phyloP scores from a whole-genome alignment of 1,140 invertebrate species.

The Listronotus oregonensis region DNA sequence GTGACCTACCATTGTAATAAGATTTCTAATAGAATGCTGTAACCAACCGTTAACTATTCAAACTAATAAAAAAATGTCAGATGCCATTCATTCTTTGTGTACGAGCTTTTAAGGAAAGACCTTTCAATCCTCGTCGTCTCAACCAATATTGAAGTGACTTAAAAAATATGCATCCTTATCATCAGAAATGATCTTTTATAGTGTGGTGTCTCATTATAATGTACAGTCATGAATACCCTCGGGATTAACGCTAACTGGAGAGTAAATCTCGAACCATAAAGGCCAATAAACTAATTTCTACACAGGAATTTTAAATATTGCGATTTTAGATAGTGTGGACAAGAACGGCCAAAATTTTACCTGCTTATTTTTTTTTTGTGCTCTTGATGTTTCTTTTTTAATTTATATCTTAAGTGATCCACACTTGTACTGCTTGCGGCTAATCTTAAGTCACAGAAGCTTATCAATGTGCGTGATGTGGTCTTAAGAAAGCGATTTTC shows the following conservation, averaged over 20 bases:
- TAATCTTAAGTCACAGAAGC: no score
- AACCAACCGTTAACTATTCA: no score
- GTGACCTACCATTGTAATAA: no score
- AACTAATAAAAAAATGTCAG: not conserved
- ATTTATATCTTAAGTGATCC: no score
- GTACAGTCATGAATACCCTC: conserved; percentile 38
- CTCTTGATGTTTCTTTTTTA: no score
- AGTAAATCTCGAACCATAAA: conserved; percentile 32
- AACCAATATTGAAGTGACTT: conserved; percentile 25
- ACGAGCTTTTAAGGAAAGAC: conserved; percentile 4
- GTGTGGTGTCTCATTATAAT: conserved; percentile 36
- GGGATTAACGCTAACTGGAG: conserved; percentile 35
- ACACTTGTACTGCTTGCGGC: no score
- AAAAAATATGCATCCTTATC: conserved; percentile 30
- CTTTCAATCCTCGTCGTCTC: conserved; percentile 10
- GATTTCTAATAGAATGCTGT: no score
- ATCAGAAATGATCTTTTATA: conserved; percentile 27
- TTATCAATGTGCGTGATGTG: no score
- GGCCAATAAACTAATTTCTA: conserved; percentile 36
- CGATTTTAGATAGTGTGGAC: conserved; percentile 31
- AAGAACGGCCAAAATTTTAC: conserved; percentile 8
- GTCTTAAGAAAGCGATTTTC: no score
- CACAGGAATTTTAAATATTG: conserved; percentile 26
- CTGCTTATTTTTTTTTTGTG: no score
- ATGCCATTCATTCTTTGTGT: conserved; percentile 9